These are phyloP conservation scores for Coregonus suidteri DNA, from an alignment of 2,797 vertebrate genomes.

Conservation along the genomic window DNA sequence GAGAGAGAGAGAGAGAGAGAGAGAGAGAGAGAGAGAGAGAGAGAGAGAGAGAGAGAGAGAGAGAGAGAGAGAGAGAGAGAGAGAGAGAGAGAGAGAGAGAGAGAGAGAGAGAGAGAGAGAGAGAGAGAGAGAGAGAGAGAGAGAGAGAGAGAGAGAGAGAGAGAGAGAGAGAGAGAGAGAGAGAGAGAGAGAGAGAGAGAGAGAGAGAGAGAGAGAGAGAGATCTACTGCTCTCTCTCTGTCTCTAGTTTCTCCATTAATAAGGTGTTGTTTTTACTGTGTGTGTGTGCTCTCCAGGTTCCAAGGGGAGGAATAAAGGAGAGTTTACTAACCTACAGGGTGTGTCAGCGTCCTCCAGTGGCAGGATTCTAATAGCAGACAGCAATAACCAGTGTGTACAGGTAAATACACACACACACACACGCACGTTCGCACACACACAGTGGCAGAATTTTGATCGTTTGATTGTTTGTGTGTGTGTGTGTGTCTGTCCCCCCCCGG, in stretches of 20 bases:
- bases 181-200: too few species aligned
- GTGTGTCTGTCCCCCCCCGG: neutral
- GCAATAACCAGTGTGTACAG: conserved; percentile 99
- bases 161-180: too few species aligned
- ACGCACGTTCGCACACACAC: conserved; percentile 11
- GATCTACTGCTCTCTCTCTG: neutral
- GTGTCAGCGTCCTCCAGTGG: conserved; percentile 88
- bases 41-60: too few species aligned
- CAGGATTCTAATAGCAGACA: conserved; percentile 95
- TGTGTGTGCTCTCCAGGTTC: conserved; percentile 77
- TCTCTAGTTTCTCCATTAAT: neutral
- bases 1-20: too few species aligned
- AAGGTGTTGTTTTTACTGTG: neutral
- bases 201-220: too few species aligned
- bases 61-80: too few species aligned
- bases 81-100: too few species aligned
- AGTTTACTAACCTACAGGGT: conserved; percentile 98
- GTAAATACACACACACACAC: conserved; percentile 62
- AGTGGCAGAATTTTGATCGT: neutral
- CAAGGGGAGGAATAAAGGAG: conserved; percentile 98
- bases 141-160: too few species aligned
- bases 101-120: too few species aligned
- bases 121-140: too few species aligned
- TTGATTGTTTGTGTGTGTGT: neutral
- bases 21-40: too few species aligned